Evolutionary conservation across 2,888 invertebrate genomes (phyloP).

Genomic region (Mythimna pallens): DNA sequence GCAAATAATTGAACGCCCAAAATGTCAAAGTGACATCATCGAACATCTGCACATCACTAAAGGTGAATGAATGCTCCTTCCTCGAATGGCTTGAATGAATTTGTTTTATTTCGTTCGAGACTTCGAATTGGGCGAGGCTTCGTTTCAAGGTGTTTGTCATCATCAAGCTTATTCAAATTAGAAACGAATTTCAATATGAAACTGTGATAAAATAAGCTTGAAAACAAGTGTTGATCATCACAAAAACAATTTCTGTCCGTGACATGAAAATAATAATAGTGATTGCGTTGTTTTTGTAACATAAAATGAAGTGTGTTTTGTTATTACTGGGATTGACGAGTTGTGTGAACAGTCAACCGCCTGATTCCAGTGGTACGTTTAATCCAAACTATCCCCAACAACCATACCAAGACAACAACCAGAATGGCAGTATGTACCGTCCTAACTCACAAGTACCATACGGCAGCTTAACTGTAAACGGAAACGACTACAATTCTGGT

Average conservation of each 20-base stretch:
- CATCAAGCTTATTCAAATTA: conserved; percentile 68
- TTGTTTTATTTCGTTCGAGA: conserved; percentile 6
- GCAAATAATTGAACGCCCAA: conserved; percentile 11
- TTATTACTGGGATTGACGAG: conserved; percentile 76
- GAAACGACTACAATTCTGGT: conserved; percentile 78
- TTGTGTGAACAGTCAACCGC: conserved; percentile 79
- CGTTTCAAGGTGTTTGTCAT: conserved; percentile 67
- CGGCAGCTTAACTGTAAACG: conserved; percentile 84
- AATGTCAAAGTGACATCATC: conserved; percentile 29
- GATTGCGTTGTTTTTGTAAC: conserved; percentile 60
- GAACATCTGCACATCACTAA: conserved; percentile 42
- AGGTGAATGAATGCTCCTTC: conserved; percentile 46
- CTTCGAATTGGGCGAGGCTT: conserved; percentile 74
- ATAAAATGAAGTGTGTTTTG: conserved; percentile 81
- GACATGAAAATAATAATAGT: conserved; percentile 46
- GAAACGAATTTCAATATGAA: conserved; percentile 66
- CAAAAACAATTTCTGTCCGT: conserved; percentile 13
- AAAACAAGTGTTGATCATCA: conserved; percentile 41
- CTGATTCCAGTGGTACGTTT: conserved; percentile 76
- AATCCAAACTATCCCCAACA: conserved; percentile 82
- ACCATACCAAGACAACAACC: conserved; percentile 74
- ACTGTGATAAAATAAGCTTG: conserved; percentile 54
- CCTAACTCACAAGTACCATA: conserved; percentile 83
- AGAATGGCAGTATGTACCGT: conserved; percentile 79
- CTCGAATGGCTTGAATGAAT: conserved; percentile 33